These are phyloP conservation scores for Ophraella communa DNA, from an alignment of 2,888 invertebrate species.

Conservation along the genomic window DNA sequence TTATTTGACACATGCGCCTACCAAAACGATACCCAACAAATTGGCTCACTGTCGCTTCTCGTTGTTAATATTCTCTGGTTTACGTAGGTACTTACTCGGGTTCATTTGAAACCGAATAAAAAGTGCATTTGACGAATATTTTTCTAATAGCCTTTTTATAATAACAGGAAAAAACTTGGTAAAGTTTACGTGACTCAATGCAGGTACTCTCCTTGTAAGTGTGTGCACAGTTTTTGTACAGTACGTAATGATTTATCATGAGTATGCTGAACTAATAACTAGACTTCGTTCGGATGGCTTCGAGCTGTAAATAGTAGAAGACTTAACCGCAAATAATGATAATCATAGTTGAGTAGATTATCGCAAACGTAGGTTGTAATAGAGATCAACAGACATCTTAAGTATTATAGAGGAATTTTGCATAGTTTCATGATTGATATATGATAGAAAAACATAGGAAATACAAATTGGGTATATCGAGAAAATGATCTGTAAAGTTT, in stretches of 20 bases:
- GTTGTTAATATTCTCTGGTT: no score
- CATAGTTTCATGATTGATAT: constrained; percentile 17
- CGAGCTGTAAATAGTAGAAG: constrained; percentile 24
- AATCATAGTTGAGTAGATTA: constrained; percentile 19
- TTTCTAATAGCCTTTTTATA: no score
- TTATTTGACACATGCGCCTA: no score
- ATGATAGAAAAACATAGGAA: constrained; percentile 11
- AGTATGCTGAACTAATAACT: constrained; percentile 27
- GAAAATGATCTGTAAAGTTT: neutral
- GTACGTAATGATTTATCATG: constrained; percentile 25
- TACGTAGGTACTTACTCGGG: no score
- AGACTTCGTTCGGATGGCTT: constrained; percentile 18
- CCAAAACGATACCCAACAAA: no score
- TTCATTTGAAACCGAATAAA: no score
- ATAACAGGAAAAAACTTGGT: no score
- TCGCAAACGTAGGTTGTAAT: constrained; percentile 17
- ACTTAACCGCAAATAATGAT: constrained; percentile 25
- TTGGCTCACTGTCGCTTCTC: no score
- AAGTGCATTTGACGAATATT: no score
- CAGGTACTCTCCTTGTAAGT: neutral
- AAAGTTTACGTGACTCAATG: neutral
- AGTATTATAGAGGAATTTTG: constrained; percentile 10
- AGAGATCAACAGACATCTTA: constrained; percentile 12
- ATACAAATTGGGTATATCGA: neutral
- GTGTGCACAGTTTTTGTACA: constrained; percentile 7